Conservation (phyloP, 1,140 invertebrate genomes). For the Chelonus insularis region DNA sequence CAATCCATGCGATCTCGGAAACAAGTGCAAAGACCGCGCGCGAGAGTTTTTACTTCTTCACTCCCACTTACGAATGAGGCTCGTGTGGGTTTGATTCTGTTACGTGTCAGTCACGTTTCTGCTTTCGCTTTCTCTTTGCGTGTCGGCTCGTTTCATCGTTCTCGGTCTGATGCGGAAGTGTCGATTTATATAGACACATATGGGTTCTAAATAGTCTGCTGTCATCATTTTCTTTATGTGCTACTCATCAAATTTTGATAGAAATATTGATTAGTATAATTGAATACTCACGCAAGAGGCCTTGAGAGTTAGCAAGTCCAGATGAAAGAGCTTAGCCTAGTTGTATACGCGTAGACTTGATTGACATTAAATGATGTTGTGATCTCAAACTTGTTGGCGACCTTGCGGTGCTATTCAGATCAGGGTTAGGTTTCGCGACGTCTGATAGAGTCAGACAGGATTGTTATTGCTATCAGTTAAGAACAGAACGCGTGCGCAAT, state of each 20-base stretch:
- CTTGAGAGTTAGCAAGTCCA: too few relatives aligned
- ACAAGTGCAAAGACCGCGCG: too few relatives aligned
- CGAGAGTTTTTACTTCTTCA: too few relatives aligned
- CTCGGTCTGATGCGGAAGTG: constrained; percentile 28
- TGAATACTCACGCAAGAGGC: too few relatives aligned
- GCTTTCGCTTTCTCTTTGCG: constrained; percentile 34
- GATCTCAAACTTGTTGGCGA: constrained; percentile 19
- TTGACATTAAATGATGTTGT: neutral
- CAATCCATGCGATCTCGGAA: too few relatives aligned
- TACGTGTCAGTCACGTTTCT: constrained; percentile 34
- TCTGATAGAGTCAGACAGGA: constrained; percentile 24
- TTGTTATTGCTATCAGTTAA: neutral
- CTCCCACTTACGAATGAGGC: neutral
- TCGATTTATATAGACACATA: constrained; percentile 26
- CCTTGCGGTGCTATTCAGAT: constrained; percentile 32
- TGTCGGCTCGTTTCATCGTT: constrained; percentile 25
- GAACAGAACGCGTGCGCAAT: too few relatives aligned
- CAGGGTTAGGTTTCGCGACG: constrained; percentile 30
- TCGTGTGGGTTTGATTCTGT: constrained; percentile 24
- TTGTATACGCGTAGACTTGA: neutral
- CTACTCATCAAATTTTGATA: neutral
- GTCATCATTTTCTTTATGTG: neutral
- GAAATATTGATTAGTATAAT: too few relatives aligned
- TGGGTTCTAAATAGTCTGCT: neutral
- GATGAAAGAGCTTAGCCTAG: too few relatives aligned